Evolutionary conservation across 1,140 invertebrate genomes (phyloP).

Genomic region (Drosophila asahinai): DNA sequence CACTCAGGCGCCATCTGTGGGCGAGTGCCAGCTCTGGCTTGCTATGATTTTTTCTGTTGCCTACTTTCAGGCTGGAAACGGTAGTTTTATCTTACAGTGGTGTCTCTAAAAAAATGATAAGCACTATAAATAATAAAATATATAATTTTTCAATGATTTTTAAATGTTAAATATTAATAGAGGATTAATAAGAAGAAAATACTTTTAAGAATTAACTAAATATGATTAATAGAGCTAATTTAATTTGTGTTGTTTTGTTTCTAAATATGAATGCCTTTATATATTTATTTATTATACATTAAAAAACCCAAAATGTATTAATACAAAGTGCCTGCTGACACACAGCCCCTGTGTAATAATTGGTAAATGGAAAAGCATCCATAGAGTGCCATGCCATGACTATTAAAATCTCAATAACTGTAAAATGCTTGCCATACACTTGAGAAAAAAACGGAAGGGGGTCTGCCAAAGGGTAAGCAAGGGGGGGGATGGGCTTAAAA

Average conservation of each 20-base stretch:
- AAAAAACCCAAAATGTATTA: too few species aligned
- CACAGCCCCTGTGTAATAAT: constrained; percentile 11
- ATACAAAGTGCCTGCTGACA: too few species aligned
- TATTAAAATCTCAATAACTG: constrained; percentile 26
- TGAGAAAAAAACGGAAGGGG: background rate
- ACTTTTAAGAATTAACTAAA: too few species aligned
- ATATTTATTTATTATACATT: too few species aligned
- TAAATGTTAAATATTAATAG: too few species aligned
- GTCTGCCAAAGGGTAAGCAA: background rate
- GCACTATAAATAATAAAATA: too few species aligned
- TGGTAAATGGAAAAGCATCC: constrained; percentile 30
- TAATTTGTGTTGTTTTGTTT: too few species aligned
- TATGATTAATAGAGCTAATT: too few species aligned
- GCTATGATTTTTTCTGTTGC: background rate
- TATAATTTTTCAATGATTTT: too few species aligned
- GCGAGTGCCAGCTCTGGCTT: background rate
- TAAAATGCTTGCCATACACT: constrained; percentile 22
- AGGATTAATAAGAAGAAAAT: too few species aligned
- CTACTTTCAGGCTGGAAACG: constrained; percentile 25
- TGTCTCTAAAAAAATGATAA: background rate
- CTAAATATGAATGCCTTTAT: too few species aligned
- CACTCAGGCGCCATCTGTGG: constrained; percentile 30
- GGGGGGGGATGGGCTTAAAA: background rate
- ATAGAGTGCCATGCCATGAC: constrained; percentile 2
- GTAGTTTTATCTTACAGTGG: background rate